Percentiles rank a stretch among this genome's conserved stretches.
Conservation (phyloP, 1,140 invertebrate species). For the Leptinotarsa lineolata region DNA sequence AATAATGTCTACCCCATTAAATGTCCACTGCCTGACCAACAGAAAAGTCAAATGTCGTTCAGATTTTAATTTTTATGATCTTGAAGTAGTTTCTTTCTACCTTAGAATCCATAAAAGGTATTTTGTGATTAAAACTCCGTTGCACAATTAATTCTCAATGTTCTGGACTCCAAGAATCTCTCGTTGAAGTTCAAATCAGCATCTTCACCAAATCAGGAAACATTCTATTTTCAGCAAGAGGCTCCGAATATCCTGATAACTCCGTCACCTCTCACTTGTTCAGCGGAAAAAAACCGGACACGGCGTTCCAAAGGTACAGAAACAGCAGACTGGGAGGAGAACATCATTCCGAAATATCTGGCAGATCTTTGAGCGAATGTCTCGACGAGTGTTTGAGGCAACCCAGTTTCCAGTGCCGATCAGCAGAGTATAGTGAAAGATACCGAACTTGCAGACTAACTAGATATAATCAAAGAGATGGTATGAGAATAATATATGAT, state of each 20-base stretch:
- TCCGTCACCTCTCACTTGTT: constrained; percentile 79
- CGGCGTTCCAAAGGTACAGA: constrained; percentile 85
- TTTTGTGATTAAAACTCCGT: neutral
- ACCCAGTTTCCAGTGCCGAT: constrained; percentile 85
- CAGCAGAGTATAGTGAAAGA: constrained; percentile 84
- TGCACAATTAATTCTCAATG: neutral
- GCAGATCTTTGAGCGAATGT: constrained; percentile 83
- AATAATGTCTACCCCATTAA: too few relatives aligned
- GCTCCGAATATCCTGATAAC: constrained; percentile 83
- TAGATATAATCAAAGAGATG: constrained; percentile 83
- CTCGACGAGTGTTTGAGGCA: constrained; percentile 85
- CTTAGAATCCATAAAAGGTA: neutral
- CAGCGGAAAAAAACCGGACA: constrained; percentile 78
- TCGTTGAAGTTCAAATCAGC: neutral
- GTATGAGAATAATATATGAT: constrained; percentile 86
- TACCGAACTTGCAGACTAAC: constrained; percentile 82
- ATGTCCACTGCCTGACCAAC: too few relatives aligned
- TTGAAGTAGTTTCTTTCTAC: neutral
- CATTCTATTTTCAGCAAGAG: constrained; percentile 62
- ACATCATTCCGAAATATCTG: constrained; percentile 87
- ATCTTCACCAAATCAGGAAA: constrained; percentile 7
- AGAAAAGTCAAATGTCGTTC: too few relatives aligned
- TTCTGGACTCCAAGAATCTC: neutral
- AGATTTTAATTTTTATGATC: too few relatives aligned
- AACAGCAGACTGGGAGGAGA: constrained; percentile 83